Evolutionary conservation across 2,113 vertebrate species (phyloP).

Genomic region (Etheostoma spectabile): DNA sequence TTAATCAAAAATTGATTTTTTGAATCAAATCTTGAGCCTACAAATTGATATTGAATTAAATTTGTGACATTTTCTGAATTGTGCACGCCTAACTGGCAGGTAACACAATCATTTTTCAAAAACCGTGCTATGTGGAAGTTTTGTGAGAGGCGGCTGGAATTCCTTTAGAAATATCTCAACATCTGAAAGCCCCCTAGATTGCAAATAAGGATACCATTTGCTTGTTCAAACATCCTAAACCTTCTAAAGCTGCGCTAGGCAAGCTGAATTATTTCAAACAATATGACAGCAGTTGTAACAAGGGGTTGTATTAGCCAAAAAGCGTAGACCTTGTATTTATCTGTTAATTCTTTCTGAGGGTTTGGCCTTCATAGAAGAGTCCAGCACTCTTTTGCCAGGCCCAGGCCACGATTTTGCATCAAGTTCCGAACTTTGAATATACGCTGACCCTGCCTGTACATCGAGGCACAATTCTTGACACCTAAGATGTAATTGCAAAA

Average conservation of each 20-base stretch:
- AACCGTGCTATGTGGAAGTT: neutral
- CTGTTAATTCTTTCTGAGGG: neutral
- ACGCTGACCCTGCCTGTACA: neutral
- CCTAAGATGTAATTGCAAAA: neutral
- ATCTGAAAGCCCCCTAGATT: neutral
- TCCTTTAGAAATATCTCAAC: neutral
- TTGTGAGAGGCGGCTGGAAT: neutral
- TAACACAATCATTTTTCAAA: neutral
- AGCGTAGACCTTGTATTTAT: neutral
- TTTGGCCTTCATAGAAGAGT: neutral
- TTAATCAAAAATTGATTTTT: too few relatives aligned
- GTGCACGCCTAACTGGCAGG: neutral
- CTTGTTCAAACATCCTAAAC: conserved; percentile 21
- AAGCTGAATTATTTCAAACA: neutral
- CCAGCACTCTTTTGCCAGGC: neutral
- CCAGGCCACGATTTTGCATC: neutral
- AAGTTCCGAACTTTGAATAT: neutral
- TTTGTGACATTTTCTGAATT: too few relatives aligned
- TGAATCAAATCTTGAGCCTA: too few relatives aligned
- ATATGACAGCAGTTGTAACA: too few relatives aligned
- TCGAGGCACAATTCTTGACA: neutral
- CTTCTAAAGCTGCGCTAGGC: neutral
- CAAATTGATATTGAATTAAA: too few relatives aligned
- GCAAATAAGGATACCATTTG: neutral
- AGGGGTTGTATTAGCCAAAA: neutral